These are phyloP conservation scores for Listronotus bonariensis DNA, from an alignment of 1,140 invertebrate species.

Conservation along the genomic window DNA sequence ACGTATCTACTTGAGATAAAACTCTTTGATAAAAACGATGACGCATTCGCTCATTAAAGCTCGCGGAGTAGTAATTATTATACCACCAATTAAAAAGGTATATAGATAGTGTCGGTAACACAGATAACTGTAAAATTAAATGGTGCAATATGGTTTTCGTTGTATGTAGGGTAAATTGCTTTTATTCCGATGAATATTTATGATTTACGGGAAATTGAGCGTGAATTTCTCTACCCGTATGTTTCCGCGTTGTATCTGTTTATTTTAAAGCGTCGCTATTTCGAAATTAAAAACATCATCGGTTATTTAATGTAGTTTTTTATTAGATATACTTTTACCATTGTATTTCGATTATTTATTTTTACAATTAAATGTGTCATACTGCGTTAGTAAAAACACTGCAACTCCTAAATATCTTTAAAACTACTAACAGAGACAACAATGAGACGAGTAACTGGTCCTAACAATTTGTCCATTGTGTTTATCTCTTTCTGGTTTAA, in stretches of 20 bases:
- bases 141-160: slow-evolving; percentile 41
- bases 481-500: no score
- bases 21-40: slow-evolving; percentile 32
- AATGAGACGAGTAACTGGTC: no score
- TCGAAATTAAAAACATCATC: not conserved
- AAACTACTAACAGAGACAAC: no score
- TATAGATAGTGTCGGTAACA: slow-evolving; percentile 36
- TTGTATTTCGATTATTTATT: no score
- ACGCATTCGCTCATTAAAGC: slow-evolving; percentile 30
- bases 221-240: slow-evolving; percentile 34
- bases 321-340: no score
- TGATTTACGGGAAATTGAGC: slow-evolving; percentile 36
- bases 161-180: slow-evolving; percentile 34
- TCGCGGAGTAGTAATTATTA: slow-evolving; percentile 32
- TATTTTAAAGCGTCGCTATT: slow-evolving; percentile 14
- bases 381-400: no score
- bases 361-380: no score
- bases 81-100: slow-evolving; percentile 36
- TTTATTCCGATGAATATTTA: slow-evolving; percentile 36
- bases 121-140: slow-evolving; percentile 39
- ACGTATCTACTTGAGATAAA: slow-evolving; percentile 44
- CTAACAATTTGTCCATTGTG: no score
- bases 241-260: slow-evolving; percentile 15
- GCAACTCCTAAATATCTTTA: no score
- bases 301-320: no score